Evolutionary conservation across 2,797 vertebrate genomes (phyloP), one percentile per base, ranked within the genome.

Genomic region (Loriculus beryllinus): DNA sequence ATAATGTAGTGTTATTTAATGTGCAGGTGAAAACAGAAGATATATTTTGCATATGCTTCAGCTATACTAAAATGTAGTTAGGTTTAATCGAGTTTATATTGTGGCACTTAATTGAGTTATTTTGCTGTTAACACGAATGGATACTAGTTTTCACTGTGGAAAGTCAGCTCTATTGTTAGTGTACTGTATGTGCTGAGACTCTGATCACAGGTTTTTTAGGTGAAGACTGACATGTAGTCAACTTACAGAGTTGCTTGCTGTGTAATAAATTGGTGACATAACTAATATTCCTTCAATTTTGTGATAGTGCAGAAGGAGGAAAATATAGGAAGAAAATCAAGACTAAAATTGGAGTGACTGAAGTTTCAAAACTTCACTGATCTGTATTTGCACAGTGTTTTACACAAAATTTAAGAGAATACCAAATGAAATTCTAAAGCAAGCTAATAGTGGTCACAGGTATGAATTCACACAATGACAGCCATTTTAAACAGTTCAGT

Each of bases 151-250:
- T 57, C 19, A 7, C 40, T 64, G 5, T 43, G n/a, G 31, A 56
- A 81, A 45, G 29, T 85, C 43, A 65, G 12, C 40, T 74, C 40
- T 60, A 2, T n/a, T 19, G 13, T 37, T 45, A 15, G 25, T 43
- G 3, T 40, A 13, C 21, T 21, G 17, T 39, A 25, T 47, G 20
- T 43, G 29, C 23, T 39, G 57, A 51, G 35, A 67, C 29, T 59
- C 25, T n/a, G 39, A 25, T 59, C 23, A 4, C 0, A 0, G 5
- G 7, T 17, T 17, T 79, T 75, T 75, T 72, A 39, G 39, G 4
- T 40, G 17, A 54, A 45, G 15, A 45, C 25, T 67, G 71, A 63
- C 37, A 31, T 37, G 17, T 21, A n/a, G 42, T 47, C 0, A 2
- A 15, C 3, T 72, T 77, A 59, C 22, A 19, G 59, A 43, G 48